phyloP scores from a whole-genome alignment of 2,797 vertebrate genomes.

The Mycteria americana region DNA sequence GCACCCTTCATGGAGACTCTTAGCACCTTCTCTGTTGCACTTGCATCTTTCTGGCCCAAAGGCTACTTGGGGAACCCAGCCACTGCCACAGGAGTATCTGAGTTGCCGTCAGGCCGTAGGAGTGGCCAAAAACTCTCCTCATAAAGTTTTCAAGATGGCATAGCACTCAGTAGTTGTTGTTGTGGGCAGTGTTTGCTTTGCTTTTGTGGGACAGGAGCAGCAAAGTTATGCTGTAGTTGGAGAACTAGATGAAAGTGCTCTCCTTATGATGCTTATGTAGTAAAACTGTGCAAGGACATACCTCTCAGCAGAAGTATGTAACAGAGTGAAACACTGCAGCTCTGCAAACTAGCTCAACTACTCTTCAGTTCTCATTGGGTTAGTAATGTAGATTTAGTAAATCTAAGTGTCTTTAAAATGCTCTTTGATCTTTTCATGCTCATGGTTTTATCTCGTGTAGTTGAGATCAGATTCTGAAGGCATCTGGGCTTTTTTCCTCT shows the following conservation, averaged over 20 bases:
- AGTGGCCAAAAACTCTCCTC: not conserved
- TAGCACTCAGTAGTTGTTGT: no score
- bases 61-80: rapidly evolving
- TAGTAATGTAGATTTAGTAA: not conserved
- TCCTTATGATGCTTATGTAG: not conserved
- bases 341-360: not conserved
- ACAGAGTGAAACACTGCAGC: not conserved
- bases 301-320: not conserved
- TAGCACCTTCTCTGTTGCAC: not conserved
- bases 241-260: not conserved
- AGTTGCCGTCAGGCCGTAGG: not conserved
- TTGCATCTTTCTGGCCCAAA: not conserved
- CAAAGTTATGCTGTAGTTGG: not conserved
- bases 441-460: not conserved
- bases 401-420: not conserved
- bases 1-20: not conserved
- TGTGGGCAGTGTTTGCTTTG: not conserved
- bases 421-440: not conserved
- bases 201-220: not conserved
- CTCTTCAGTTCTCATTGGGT: not conserved
- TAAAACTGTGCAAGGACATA: not conserved
- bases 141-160: not conserved
- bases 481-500: not conserved
- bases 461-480: not conserved
- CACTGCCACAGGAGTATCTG: not conserved